phyloP scores from a whole-genome alignment of 2,113 vertebrate genomes.

The Pyrgilauda ruficollis region DNA sequence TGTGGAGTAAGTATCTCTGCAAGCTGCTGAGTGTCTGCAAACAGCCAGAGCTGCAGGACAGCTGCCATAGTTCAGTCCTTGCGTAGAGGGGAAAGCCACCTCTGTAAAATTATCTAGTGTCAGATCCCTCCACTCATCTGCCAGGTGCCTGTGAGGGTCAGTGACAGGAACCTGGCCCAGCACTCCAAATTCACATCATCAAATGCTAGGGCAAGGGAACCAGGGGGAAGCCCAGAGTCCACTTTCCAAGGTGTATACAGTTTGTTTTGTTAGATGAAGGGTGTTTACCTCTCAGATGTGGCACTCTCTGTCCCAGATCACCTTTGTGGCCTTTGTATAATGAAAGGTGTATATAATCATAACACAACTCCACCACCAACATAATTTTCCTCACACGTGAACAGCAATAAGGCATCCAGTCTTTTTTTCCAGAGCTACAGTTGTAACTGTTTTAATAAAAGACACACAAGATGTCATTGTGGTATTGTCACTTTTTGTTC shows the following conservation, averaged over 20 bases:
- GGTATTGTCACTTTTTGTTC: neutral
- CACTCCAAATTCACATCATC: neutral
- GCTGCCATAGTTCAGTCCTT: neutral
- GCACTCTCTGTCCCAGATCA: neutral
- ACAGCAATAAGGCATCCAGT: neutral
- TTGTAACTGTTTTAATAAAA: slow-evolving; percentile 68
- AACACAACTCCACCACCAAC: neutral
- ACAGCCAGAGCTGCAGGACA: neutral
- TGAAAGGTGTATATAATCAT: neutral
- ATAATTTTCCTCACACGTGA: neutral
- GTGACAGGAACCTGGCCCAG: neutral
- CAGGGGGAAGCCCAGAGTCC: neutral
- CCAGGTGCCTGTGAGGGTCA: neutral
- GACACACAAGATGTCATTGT: neutral
- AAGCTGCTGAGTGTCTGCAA: neutral
- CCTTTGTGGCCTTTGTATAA: neutral
- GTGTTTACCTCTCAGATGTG: neutral
- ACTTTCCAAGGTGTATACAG: neutral
- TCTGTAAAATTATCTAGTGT: neutral
- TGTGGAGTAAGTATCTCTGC: neutral
- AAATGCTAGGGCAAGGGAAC: neutral
- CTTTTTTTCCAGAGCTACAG: neutral
- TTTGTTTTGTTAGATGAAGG: neutral
- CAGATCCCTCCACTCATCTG: neutral
- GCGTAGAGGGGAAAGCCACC: neutral